Evolutionary conservation across 2,797 vertebrate genomes (phyloP).

Genomic region (Siniperca undulata): DNA sequence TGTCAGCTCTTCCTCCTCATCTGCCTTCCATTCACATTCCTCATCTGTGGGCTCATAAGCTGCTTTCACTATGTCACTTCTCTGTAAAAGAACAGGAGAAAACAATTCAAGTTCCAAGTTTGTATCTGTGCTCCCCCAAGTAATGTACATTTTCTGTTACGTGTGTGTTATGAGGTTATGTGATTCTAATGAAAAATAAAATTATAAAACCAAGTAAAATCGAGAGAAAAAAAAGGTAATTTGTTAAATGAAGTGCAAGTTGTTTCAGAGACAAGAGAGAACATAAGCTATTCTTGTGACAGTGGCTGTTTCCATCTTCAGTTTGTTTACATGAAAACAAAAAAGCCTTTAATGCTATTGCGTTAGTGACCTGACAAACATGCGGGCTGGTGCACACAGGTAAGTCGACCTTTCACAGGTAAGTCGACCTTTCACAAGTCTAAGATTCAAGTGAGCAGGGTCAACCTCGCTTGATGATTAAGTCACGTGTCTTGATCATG

Average conservation of each 20-base stretch:
- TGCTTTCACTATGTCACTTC: constrained; percentile 98
- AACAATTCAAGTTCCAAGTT: background rate
- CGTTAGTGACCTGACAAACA: background rate
- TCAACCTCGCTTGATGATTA: background rate
- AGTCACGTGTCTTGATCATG: background rate
- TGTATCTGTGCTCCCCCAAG: background rate
- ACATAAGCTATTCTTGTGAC: background rate
- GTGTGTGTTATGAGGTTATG: too few species aligned
- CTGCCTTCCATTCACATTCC: constrained; percentile 98
- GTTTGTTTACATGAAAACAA: constrained; percentile 35
- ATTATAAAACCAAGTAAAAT: background rate
- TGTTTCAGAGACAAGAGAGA: too few species aligned
- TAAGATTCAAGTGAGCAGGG: background rate
- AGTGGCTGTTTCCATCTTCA: background rate
- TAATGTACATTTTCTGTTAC: too few species aligned
- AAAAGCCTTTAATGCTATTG: background rate
- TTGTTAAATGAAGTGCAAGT: background rate
- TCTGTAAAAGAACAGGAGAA: constrained; percentile 78
- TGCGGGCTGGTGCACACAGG: background rate
- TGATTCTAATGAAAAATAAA: background rate
- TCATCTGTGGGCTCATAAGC: constrained; percentile 97
- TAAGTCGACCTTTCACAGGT: background rate
- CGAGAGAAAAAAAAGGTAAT: background rate
- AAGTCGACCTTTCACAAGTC: background rate
- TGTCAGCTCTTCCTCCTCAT: constrained; percentile 95